Percentiles rank a stretch among this genome's conserved stretches.
phyloP scores from a whole-genome alignment of 2,113 vertebrate species.

The Diphyllodes magnificus region DNA sequence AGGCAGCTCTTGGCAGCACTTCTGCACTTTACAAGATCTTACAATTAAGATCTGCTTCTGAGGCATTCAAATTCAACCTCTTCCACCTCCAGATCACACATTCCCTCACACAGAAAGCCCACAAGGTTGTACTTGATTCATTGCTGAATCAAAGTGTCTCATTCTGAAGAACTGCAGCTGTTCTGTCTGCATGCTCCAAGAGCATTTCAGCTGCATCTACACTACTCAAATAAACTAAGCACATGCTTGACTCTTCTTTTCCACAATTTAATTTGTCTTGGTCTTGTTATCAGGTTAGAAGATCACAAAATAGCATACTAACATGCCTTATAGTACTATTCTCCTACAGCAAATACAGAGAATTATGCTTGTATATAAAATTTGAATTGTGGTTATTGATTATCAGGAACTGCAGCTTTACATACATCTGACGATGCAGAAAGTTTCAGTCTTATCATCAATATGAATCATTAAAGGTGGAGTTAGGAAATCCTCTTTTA shows the following conservation, averaged over 20 bases:
- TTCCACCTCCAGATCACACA: not conserved
- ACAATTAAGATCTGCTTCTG: not conserved
- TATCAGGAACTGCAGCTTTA: not conserved
- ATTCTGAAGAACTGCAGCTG: not conserved
- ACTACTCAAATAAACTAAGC: not conserved
- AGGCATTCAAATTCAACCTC: not conserved
- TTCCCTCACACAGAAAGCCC: not conserved
- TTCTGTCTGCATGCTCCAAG: not conserved
- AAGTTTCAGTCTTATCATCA: not conserved
- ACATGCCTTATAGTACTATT: not conserved
- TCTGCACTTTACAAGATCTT: not conserved
- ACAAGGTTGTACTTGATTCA: not conserved
- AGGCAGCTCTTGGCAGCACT: not conserved
- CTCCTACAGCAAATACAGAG: not conserved
- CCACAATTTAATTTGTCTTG: not conserved
- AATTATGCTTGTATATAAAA: not conserved
- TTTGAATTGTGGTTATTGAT: not conserved
- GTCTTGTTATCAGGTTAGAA: not conserved
- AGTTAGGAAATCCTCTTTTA: not conserved
- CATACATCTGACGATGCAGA: not conserved
- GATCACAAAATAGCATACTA: not conserved
- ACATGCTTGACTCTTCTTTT: not conserved
- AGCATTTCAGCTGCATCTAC: not conserved
- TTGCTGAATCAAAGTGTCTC: not conserved
- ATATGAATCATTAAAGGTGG: not conserved